Base-by-base conservation (phyloP, 1,140 invertebrate genomes). In the Drosophila kohkoa region DNA sequence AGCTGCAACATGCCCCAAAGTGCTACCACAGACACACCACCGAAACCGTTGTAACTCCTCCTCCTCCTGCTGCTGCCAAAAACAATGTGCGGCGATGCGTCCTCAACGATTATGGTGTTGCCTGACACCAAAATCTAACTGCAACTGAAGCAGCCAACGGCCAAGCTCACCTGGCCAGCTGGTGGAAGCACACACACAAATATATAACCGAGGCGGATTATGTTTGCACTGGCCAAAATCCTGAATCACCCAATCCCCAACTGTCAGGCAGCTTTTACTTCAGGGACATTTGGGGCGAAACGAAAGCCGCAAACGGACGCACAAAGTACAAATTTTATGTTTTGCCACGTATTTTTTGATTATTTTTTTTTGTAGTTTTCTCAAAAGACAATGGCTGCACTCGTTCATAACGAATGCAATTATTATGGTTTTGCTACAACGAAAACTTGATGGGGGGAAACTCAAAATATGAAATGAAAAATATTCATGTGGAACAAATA, bases 181-280 rank as follows among this genome's bases (percentile, higher is more conserved):
- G 3, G 35, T 38, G 35, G 35, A 8, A 28, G 15, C 20, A 20
- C 16, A 20, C n/a, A 45, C 11, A 70, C 38, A 66, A 32, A 57
- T 20, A 63, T 67, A 73, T 71, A 75, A 41, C 60, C 60, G 15
- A 0, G 20, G 38, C n/a, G 79, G 82, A 86, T 86, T 86, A 86
- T 70, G 51, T 73, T 55, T 69, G 82, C 82, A 69, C 67, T 52
- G 55, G 49, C 78, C 46, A 69, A 55, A 66, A 55, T 35, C 52
- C 52, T 32, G 15, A 16, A 38, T 52, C 51, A 3, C n/a, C 52
- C 52, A 55, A 79, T 81, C 64, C 71, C 55, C 57, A 76, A 86
- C 78, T 86, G 82, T 79, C 82, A 86, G 62, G 25, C 43, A 52
- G 62, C 73, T 64, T 65, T 79, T 45, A 76, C 73, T 70, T 66